Evolutionary conservation across 1,140 invertebrate species (phyloP), one percentile per base, ranked within the genome.

Genomic region (Sinella curviseta): DNA sequence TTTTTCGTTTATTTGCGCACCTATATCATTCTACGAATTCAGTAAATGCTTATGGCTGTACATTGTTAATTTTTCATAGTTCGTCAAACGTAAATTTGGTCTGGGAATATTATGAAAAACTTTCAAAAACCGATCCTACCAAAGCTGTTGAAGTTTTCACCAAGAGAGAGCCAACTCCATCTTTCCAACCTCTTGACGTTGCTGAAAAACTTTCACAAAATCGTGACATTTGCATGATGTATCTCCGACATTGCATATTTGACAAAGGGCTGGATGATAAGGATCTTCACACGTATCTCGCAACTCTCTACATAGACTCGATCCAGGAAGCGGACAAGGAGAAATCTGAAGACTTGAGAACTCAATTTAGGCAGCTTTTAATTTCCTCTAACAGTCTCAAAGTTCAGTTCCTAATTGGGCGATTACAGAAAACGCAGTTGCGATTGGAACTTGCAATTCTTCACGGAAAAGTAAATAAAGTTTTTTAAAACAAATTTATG

Each of bases 231-330:
- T 82, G 79, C 75, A 74, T 81, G 36, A 55, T 74, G 1, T 84
- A 84, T 70, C 36, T 84, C 28, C 60, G 79, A 39, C 60, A 80
- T 36, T 80, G 79, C 31, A 74, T 84, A 1, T 34, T 34, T 1
- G 74, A 55, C 1, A 81, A 81, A 30, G 48, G 67, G 12, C 31
- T 81, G 1, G 33, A 81, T 2, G 83, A 84, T 60, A 67, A 78
- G 74, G 83, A 84, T 28, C 74, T 82, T 67, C 83, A 84, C 60
- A 84, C 83, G 1, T 84, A 82, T 35, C 39, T 84, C 12, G 83
- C 81, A 0, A 74, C 78, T 16, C 28, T 84, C 2, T 84, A 84
- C 55, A 82, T 84, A 70, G 81, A 84, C 26, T 26, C 74, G 28
- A 80, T 84, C 26, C 16, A 8, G 8, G 26, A 30, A 3, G 24